phyloP scores from a whole-genome alignment of 2,113 vertebrate genomes.

The Bubo scandiacus region DNA sequence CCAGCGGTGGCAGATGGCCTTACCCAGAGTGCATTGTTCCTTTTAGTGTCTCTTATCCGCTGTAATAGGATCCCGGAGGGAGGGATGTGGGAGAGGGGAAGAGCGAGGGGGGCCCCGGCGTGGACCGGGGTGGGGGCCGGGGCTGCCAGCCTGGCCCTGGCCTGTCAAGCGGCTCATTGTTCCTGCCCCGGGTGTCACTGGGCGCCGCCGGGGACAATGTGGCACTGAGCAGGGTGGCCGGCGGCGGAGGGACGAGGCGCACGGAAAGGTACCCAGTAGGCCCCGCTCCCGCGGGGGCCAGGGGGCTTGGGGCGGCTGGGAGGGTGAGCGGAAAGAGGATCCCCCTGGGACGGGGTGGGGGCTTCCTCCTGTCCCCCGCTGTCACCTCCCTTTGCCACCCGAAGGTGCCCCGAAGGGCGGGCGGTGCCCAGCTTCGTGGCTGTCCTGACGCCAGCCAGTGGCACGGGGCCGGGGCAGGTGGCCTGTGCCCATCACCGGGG shows the following conservation, averaged over 20 bases:
- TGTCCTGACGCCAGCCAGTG: not conserved
- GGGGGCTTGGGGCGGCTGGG: not conserved
- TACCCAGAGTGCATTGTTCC: slow-evolving; percentile 75
- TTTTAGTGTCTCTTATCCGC: slow-evolving; percentile 72
- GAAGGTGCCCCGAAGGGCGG: slow-evolving; percentile 13
- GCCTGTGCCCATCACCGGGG: not conserved
- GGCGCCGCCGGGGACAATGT: slow-evolving; percentile 78
- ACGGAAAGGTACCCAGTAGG: slow-evolving; percentile 1
- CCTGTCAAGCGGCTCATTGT: slow-evolving; percentile 81
- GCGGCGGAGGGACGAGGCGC: slow-evolving; percentile 40
- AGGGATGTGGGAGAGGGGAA: slow-evolving; percentile 61
- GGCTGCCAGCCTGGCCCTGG: slow-evolving; percentile 71
- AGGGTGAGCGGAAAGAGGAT: not conserved
- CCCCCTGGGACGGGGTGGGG: not conserved
- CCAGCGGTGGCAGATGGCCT: slow-evolving; percentile 72
- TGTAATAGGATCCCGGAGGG: slow-evolving; percentile 81
- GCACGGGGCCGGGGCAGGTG: not conserved
- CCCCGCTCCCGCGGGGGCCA: not conserved
- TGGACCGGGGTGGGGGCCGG: slow-evolving; percentile 61
- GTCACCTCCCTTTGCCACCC: not conserved
- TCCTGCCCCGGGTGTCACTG: slow-evolving; percentile 76
- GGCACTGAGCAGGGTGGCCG: slow-evolving; percentile 75
- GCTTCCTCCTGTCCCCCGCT: not conserved
- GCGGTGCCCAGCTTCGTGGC: not conserved
- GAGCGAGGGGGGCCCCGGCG: slow-evolving; percentile 69